Base-by-base conservation (phyloP, 2,888 invertebrate genomes). In the Thecocarcelia acutangulata region DNA sequence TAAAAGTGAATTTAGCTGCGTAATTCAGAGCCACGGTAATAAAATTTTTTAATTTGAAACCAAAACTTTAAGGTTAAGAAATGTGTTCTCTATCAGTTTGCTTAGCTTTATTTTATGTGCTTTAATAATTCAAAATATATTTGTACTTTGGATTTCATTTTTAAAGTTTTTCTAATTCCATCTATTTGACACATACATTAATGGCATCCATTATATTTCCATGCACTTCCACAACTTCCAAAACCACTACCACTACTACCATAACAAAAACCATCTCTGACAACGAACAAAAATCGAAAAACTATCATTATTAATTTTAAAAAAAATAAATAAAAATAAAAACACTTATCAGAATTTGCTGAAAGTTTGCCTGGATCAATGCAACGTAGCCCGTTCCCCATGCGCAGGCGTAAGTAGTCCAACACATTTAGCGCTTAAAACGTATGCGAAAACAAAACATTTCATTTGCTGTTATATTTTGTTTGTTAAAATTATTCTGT, bases 341-440 rank as follows among this genome's bases (percentile, higher is more conserved):
- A 83, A 66, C 61, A 72, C 66, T 79, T 42, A 68, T 79, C 92
- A 96, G 96, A 96, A 93, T 95, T 95, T 91, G 96, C 95, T 87
- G 96, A 97, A 92, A 96, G 95, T 91, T 92, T 96, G 91, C 96
- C 96, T 85, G 94, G 95, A 88, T 94, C 96, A 86, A 96, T 94
- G 89, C 96, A 95, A 91, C 94, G 96, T 90, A 96, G 96, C 91
- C 96, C 96, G 75, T 96, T 96, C 91, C 95, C 95, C 86, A 93
- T 94, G 85, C 93, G 96, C 91, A 94, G 96, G 93, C 94, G 96
- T 97, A 93, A 95, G 96, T 94, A 90, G 87, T 87, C 85, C 84
- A 86, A 68, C 46, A 40, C 72, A 63, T 63, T 68, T 72, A 74
- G 28, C 59, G 48, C 66, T 50, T 42, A 64, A 73, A 63, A 73